Base-by-base conservation (phyloP, 1,140 invertebrate genomes). In the Acromyrmex heyeri region DNA sequence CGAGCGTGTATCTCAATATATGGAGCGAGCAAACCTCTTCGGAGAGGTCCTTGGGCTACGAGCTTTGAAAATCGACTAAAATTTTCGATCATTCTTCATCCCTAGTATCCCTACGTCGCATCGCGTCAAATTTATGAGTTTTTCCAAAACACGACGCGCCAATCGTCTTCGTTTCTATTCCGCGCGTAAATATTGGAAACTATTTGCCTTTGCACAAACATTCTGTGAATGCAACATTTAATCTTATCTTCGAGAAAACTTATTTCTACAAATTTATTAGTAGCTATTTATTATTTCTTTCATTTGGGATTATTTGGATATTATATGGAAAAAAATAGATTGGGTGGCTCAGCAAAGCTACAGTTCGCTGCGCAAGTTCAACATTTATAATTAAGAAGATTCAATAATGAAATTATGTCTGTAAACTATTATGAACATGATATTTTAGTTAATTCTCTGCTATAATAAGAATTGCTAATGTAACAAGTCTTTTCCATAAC, bases 41-140 rank as follows among this genome's bases (percentile, higher is more conserved):
- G 44, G 14, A 34, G 3, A 65, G 44, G 24, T 24, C 55, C 30
- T 27, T 12, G 50, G 53, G n/a, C n/a, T 5, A 6, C 10, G 27
- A 12, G 18, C n/a, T 38, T 30, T 38, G 77, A 18, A 53, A 27
- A 27, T 59, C 30, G 53, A 18, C 44, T 24, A 67, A 79, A 81
- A 24, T 81, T 81, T 50, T 81, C 77, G 30, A 24, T 24, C 24
- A 24, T 24, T 24, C 24, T 24, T 79, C 48, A 16, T 78, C 38
- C 5, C 2, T 53, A n/a, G 67, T 27, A 21, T 65, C 24, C 14
- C 2, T 53, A 67, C 3, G 2, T 30, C 27, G 27, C 77, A 2
- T 67, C 27, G n/a, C 48, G 4, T 69, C 21, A 34, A 81, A 69
- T 70, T 55, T 69, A 38, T 24, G n/a, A 62, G 48, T 62, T 64